Base-by-base conservation (phyloP, 2,797 vertebrate genomes). In the Notolepis coatsorum region DNA sequence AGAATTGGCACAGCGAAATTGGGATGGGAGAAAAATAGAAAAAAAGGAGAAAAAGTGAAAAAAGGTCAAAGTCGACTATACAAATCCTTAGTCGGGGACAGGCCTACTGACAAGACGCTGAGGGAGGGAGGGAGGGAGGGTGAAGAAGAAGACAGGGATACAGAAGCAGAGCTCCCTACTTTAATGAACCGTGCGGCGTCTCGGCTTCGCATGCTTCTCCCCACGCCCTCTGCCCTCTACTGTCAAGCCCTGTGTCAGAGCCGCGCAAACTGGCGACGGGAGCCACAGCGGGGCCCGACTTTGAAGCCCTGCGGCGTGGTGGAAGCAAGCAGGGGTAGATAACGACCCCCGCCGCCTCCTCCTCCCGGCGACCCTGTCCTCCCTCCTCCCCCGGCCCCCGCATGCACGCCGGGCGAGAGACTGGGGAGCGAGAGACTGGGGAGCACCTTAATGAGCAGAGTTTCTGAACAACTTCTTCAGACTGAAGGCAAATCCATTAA, bases 261-360 rank as follows among this genome's bases (percentile, higher is more conserved):
- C 57, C 17, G 41, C 3, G 20, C 56, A n/a, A 56, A 74, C 65
- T 53, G 25, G 59, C 2, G 2, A 56, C 70, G 77, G 78, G 82
- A 76, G 74, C 77, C 61, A 48, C 20, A 42, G 68, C 68, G 18
- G 54, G 55, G n/a, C n/a, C 48, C 30, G 38, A 15, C 86, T 90
- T 87, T 91, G 78, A 87, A 89, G 80, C 77, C 31, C 60, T n/a
- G n/a, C n/a, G 1, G 48, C 63, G 75, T 52, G 73, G 73, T 52
- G 73, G 73, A 70, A 68, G 73, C n/a, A n/a, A 78, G 75, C 75
- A 75, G 69, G n/a, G 72, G 59, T 56, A 56, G 77, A 80, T 81
- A 81, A 84, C 68, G 72, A 90, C 88, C 83, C 31, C 72, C 68
- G 3, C 65, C 78, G 58, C 56, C 49, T 30, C 72, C 77, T 81